Evolutionary conservation across 2,888 invertebrate genomes (phyloP), one percentile per base, ranked within the genome.

Genomic region (Digitonthophagus gazella): DNA sequence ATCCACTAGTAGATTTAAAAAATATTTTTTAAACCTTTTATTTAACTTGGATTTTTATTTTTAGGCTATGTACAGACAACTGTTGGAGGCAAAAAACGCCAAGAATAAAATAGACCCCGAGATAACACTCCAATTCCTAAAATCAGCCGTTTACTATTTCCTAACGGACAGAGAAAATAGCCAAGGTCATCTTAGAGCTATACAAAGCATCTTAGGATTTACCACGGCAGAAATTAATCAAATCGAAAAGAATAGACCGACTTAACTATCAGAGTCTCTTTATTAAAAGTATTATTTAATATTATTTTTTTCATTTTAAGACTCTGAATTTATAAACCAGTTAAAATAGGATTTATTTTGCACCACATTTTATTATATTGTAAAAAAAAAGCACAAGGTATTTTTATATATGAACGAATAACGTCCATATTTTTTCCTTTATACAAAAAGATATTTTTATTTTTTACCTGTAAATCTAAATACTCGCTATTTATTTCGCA

Each of bases 71-170:
- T 93, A 93, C 82, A 89, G 92, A 78, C 91, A 92, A 80, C 87
- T 93, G 78, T 86, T 93, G 82, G 92, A 93, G 82, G 90, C 92
- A 73, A 91, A 91, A 82, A 89, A 84, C 80, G 28, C 28, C 28
- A 90, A 89, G 81, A 88, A 87, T 74, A 88, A 87, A 75, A 89
- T 93, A 69, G 95, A 96, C 84, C 94, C 96, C n/a, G 94, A 95
- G 83, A 91, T 96, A 74, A 95, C 95, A 15, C 85, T 96, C 78
- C 94, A 95, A 83, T 96, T 96, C 84, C 87, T 96, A 72, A 96
- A 95, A 84, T 96, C 96, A 71, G 96, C 96, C 67, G 89, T 96
- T 78, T 96, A 95, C 82, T 96, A 96, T 82, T 96, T 95, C 83
- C 86, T 96, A 69, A 93, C 95, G 1, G 95, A 96, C 80, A 91